Evolutionary conservation across 2,113 vertebrate genomes (phyloP).

Genomic region (Calyptomena viridis): DNA sequence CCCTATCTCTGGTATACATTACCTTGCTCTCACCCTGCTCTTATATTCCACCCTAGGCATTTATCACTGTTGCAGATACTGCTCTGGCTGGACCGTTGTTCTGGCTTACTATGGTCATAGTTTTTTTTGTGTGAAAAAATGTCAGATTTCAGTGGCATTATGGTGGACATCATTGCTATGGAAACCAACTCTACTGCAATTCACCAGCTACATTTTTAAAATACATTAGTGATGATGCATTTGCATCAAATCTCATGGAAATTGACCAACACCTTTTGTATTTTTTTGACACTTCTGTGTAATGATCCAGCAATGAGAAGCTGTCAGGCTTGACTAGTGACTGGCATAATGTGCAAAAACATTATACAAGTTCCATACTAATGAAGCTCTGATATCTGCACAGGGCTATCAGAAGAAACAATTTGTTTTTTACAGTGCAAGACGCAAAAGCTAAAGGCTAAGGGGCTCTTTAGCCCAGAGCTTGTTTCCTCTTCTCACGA

Average conservation of each 20-base stretch:
- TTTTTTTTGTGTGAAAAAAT: background rate
- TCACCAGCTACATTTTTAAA: background rate
- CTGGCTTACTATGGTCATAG: background rate
- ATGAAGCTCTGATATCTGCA: background rate
- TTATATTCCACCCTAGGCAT: background rate
- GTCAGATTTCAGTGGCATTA: background rate
- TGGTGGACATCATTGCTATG: background rate
- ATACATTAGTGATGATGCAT: background rate
- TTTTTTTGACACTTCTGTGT: slow-evolving; percentile 5
- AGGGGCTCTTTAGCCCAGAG: background rate
- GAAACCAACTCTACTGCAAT: slow-evolving; percentile 10
- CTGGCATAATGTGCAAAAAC: background rate
- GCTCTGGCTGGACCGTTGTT: background rate
- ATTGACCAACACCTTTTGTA: background rate
- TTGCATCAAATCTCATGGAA: background rate
- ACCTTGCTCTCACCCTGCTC: background rate
- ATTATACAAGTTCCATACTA: background rate
- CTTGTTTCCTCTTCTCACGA: background rate
- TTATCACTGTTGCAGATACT: background rate
- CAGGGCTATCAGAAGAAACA: background rate
- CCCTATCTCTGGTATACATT: rapidly evolving
- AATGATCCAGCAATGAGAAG: slow-evolving; percentile 1
- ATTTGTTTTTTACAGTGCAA: background rate
- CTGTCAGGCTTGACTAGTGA: slow-evolving; percentile 5
- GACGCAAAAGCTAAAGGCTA: background rate